Evolutionary conservation across 2,888 invertebrate species (phyloP).

Genomic region (Pristionchus exspectatus): DNA sequence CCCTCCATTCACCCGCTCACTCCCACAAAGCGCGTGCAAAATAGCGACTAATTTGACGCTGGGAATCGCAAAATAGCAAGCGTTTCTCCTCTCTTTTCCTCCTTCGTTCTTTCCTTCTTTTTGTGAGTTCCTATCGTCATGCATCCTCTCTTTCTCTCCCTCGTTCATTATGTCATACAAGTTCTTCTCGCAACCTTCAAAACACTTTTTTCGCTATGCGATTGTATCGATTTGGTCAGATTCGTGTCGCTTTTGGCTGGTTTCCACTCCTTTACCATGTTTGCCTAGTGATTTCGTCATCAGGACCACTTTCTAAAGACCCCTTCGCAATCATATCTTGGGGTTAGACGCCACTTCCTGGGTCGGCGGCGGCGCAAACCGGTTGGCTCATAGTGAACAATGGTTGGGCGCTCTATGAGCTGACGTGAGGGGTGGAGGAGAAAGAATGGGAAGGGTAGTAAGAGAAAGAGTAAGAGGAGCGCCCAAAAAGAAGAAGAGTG

Average conservation of each 20-base stretch:
- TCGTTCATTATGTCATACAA: background rate
- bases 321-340: background rate
- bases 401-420: background rate
- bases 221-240: background rate
- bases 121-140: background rate
- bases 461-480: background rate
- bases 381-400: constrained; percentile 9
- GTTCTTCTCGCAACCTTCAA: background rate
- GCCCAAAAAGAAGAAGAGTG: constrained; percentile 12
- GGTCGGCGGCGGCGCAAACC: constrained; percentile 1
- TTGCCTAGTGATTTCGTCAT: constrained; percentile 20
- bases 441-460: constrained; percentile 13
- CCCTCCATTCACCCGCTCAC: background rate
- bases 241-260: background rate
- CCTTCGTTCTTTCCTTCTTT: background rate
- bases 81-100: background rate
- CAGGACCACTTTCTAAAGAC: background rate
- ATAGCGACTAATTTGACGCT: constrained; percentile 11
- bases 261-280: background rate
- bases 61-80: background rate
- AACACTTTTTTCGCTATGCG: background rate
- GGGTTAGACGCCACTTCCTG: background rate
- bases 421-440: background rate
- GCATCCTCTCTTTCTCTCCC: background rate
- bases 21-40: background rate